phyloP scores from a whole-genome alignment of 2,888 invertebrate species.

The Lochmaea crataegi region DNA sequence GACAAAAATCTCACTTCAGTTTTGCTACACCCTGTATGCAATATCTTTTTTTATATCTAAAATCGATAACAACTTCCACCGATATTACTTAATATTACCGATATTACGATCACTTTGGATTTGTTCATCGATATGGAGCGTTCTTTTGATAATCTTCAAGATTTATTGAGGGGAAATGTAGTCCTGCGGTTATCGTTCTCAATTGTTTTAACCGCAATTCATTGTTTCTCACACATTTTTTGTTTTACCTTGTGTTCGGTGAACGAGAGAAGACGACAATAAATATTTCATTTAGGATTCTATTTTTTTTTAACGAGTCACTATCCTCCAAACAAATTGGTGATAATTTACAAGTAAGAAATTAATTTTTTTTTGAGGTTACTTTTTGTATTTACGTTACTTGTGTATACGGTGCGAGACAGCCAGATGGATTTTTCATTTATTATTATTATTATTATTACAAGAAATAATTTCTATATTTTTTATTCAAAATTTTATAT shows the following conservation, averaged over 20 bases:
- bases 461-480: neutral
- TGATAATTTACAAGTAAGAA: neutral
- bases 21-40: neutral
- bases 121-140: slow-evolving; percentile 10
- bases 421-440: neutral
- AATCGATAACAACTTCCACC: neutral
- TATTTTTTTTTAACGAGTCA: neutral
- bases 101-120: neutral
- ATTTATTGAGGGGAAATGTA: slow-evolving; percentile 30
- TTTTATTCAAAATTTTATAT: too few relatives aligned
- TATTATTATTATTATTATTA: neutral
- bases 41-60: neutral
- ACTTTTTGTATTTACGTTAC: neutral
- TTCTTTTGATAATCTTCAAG: slow-evolving; percentile 23
- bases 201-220: slow-evolving; percentile 51
- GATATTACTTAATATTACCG: neutral
- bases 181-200: slow-evolving; percentile 46
- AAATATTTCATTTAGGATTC: slow-evolving; percentile 1
- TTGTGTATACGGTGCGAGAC: neutral
- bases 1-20: neutral
- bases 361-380: neutral
- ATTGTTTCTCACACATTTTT: slow-evolving; percentile 50
- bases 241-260: slow-evolving; percentile 12
- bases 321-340: neutral
- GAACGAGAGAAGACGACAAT: slow-evolving; percentile 24